Evolutionary conservation across 2,888 invertebrate species (phyloP), one percentile per base, ranked within the genome.

Genomic region (Cristatella mucedo): DNA sequence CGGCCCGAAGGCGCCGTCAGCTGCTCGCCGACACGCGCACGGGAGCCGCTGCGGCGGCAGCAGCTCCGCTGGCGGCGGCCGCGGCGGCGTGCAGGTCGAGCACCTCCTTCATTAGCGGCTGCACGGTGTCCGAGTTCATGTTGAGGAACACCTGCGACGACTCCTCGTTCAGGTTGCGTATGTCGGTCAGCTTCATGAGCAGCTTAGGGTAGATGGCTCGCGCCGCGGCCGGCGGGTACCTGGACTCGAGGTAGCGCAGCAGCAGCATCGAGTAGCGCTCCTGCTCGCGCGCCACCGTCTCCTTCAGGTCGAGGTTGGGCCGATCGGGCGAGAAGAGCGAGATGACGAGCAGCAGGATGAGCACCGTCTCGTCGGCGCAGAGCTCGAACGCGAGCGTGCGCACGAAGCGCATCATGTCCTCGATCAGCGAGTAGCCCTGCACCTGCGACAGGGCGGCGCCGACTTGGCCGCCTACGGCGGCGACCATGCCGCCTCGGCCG

Each of bases 201-300:
- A 69, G 51, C 46, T 61, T 60, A 4, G 67, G 62, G 53, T 61
- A 63, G 16, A 65, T 44, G 5, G 46, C 34, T 20, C 82, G 80
- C 0, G 86, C 86, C 57, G 86, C 84, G 57, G 82, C 83, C 34
- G 84, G 82, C 2, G 61, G 56, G 38, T 61, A 52, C 13, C 0
- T 78, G 73, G 64, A 70, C 78, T 85, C 47, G 77, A 76, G 63
- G 78, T 85, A 68, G 63, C 82, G 83, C 47, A 84, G 74, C 47
- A 84, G 73, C 46, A 87, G 74, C 38, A 84, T 74, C 63, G 84
- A 84, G 66, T 83, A 86, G 39, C 61, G 61, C 41, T 67, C 67
- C 49, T 69, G 68, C 31, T 59, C 56, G 19, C 49, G 43, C 3
- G 56, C 53, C 4, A 69, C 59, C 19, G 51, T 41, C 13, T 49